Evolutionary conservation across 2,113 vertebrate species (phyloP).

Genomic region (Siphamia tubifer): DNA sequence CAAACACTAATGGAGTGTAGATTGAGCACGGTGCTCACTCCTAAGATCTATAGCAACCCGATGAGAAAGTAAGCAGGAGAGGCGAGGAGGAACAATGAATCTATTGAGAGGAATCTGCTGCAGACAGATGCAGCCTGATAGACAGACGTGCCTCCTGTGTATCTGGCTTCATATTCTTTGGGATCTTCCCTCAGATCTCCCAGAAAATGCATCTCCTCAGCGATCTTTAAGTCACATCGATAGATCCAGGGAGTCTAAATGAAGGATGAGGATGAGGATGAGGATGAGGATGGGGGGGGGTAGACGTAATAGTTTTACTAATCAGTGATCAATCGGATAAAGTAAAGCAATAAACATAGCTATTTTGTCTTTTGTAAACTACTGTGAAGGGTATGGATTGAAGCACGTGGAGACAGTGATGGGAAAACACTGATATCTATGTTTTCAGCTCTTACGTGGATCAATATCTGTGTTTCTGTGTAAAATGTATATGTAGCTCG

Average conservation of each 20-base stretch:
- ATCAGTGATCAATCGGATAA: conserved; percentile 40
- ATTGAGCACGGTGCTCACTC: conserved; percentile 35
- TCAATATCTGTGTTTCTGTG: conserved; percentile 3
- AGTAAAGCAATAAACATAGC: neutral
- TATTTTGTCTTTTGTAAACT: conserved; percentile 1
- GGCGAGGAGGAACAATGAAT: conserved; percentile 48
- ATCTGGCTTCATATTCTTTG: conserved; percentile 46
- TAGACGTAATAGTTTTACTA: conserved; percentile 4
- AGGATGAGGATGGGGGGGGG: too few relatives aligned
- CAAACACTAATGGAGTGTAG: conserved; percentile 68
- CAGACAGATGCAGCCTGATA: conserved; percentile 9
- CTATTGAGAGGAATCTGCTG: conserved; percentile 32
- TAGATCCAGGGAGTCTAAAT: conserved; percentile 2
- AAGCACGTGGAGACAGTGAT: neutral
- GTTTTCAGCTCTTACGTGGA: conserved; percentile 4
- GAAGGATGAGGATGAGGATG: too few relatives aligned
- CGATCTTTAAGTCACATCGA: conserved; percentile 21
- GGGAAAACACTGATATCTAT: conserved; percentile 16
- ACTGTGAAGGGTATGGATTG: conserved; percentile 5
- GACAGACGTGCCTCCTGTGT: conserved; percentile 34
- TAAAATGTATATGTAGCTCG: neutral
- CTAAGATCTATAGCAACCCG: conserved; percentile 35
- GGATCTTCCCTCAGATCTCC: neutral
- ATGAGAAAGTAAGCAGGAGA: conserved; percentile 37
- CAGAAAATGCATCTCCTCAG: neutral